These are phyloP conservation scores for Nomada fucata DNA, from an alignment of 2,888 invertebrate genomes.

Conservation along the genomic window DNA sequence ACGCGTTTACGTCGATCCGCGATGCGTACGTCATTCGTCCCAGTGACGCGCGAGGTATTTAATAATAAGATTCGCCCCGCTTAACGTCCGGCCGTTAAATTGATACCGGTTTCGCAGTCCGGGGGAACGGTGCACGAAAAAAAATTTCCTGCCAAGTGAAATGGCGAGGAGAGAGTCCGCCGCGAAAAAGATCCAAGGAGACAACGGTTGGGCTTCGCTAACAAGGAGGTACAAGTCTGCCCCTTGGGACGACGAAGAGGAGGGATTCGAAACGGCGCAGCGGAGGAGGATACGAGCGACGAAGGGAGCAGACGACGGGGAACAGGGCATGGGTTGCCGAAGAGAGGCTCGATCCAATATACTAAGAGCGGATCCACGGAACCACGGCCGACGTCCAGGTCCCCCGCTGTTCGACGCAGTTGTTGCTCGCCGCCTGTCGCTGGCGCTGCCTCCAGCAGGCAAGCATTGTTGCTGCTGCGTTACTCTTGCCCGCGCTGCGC, in stretches of 20 bases:
- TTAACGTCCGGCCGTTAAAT: no score
- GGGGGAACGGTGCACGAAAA: not conserved
- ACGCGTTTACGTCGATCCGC: no score
- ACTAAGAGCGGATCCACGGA: constrained; percentile 81
- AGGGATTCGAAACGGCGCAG: constrained; percentile 1
- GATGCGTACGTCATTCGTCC: no score
- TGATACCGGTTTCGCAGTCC: no score
- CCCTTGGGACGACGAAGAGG: constrained; percentile 8
- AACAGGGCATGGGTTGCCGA: constrained; percentile 52
- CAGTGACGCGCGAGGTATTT: no score
- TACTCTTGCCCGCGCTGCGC: constrained; percentile 37
- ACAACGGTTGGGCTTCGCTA: constrained; percentile 2
- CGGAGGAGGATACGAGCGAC: constrained; percentile 18
- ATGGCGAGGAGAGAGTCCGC: not conserved
- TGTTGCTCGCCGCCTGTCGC: constrained; percentile 61
- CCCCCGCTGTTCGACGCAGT: constrained; percentile 70
- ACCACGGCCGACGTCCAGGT: constrained; percentile 75
- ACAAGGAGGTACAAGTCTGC: constrained; percentile 5
- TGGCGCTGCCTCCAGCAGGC: constrained; percentile 44
- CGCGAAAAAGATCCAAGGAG: not conserved
- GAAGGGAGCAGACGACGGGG: constrained; percentile 42
- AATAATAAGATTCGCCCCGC: no score
- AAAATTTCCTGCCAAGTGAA: not conserved
- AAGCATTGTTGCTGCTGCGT: constrained; percentile 50
- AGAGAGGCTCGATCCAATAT: constrained; percentile 78